Evolutionary conservation across 2,797 vertebrate species (phyloP), one percentile per base, ranked within the genome.

Genomic region (Leptatherina wallacei): DNA sequence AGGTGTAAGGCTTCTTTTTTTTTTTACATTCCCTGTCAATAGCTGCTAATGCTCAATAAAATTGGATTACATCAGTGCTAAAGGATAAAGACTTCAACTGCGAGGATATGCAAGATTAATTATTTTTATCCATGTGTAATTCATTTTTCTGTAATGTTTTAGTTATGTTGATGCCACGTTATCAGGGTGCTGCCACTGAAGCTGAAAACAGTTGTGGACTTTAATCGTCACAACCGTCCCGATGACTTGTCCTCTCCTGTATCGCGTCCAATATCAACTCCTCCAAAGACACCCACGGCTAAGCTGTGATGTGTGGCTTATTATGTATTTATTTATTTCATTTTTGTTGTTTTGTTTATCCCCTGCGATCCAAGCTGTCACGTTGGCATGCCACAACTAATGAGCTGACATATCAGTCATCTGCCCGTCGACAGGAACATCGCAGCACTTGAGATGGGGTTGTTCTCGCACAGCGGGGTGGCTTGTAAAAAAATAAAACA

Each of bases 321-420:
- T 90, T 82, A 71, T 86, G 86, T 85, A 66, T 85, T 86, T 86
- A 27, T 77, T 69, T 65, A 44, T 71, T 72, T 27, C 24, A 27
- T 52, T 65, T 86, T 84, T 87, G 16, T 47, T 47, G 18, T n/a
- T 32, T 47, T 47, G 83, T 91, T 90, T 88, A 82, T 77, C 81
- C 71, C 82, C 18, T 71, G 61, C 80, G 67, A 85, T 82, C 68
- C 90, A 92, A 91, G 88, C 91, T 92, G 89, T 90, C 86, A 88
- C 63, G 36, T 75, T 90, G 91, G 89, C 88, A 89, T 85, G 80
- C 76, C 35, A 73, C 87, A 80, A 81, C 77, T 70, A 80, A 86
- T 40, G 71, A 82, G 82, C 73, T 24, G 24, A 77, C 66, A 71
- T 55, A 80, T 84, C 82, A 81, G 77, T 82, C 77, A 87, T 47